Evolutionary conservation across 2,113 vertebrate genomes (phyloP).

Genomic region (Argyrosomus japonicus): DNA sequence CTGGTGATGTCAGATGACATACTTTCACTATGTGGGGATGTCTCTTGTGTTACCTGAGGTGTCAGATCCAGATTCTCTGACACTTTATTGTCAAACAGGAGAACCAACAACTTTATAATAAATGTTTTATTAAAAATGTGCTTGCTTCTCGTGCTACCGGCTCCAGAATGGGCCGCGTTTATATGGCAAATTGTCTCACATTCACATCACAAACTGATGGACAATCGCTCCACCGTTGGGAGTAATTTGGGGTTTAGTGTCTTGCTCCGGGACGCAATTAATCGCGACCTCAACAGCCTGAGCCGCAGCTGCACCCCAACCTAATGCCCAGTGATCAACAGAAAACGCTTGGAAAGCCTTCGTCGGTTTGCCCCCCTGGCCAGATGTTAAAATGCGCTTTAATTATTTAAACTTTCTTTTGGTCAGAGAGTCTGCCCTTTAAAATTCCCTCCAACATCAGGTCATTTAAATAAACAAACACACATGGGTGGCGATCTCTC

Average conservation of each 20-base stretch:
- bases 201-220: background rate
- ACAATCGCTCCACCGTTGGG: background rate
- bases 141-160: background rate
- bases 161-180: too few relatives aligned
- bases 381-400: background rate
- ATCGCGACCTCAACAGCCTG: background rate
- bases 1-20: background rate
- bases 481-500: background rate
- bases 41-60: background rate
- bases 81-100: background rate
- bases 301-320: background rate
- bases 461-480: background rate
- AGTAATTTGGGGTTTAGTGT: conserved; percentile 26
- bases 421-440: background rate
- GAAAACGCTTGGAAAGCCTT: background rate
- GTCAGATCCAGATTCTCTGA: background rate
- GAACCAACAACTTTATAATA: too few relatives aligned
- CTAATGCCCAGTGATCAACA: background rate
- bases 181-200: background rate
- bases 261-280: background rate
- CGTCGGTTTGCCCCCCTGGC: background rate
- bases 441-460: background rate
- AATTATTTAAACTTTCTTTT: background rate
- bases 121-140: background rate
- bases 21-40: background rate